Percentiles rank a stretch among this genome's conserved stretches.
Conservation (phyloP, 2,797 vertebrate species). For the Oreochromis grahami region DNA sequence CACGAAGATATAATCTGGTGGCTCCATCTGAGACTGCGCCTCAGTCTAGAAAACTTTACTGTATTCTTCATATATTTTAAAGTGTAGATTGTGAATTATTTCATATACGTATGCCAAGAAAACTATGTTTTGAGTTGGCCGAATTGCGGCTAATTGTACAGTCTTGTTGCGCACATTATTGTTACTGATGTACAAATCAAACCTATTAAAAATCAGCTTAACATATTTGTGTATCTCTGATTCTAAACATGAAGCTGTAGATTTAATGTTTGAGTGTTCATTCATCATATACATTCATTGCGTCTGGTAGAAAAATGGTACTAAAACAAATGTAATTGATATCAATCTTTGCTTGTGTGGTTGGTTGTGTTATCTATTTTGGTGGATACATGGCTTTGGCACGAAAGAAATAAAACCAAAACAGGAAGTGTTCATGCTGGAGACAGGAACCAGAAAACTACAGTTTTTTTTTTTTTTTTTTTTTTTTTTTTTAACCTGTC, state of each 20-base stretch:
- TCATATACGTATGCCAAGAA: conserved; percentile 71
- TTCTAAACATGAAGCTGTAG: not conserved
- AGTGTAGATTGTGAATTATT: conserved; percentile 75
- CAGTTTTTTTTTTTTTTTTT: too few species aligned
- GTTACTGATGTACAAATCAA: conserved; percentile 71
- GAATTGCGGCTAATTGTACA: conserved; percentile 50
- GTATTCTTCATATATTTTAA: conserved; percentile 73
- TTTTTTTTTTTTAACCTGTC: too few species aligned
- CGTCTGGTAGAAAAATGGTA: not conserved
- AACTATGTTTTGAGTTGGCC: conserved; percentile 59
- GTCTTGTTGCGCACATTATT: conserved; percentile 71
- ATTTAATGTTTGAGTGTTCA: not conserved
- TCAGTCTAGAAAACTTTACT: conserved; percentile 69
- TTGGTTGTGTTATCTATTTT: rapidly evolving
- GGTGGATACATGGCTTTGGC: not conserved
- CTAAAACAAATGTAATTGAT: not conserved
- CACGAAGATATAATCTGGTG: conserved; percentile 61
- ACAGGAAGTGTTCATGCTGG: not conserved
- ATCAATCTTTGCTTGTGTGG: not conserved
- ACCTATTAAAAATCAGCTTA: conserved; percentile 69
- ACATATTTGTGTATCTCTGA: conserved; percentile 3
- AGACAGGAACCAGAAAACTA: not conserved
- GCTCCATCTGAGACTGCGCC: conserved; percentile 71
- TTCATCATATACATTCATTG: not conserved
- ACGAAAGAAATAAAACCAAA: not conserved